Evolutionary conservation across 1,140 invertebrate genomes (phyloP).

Genomic region (Drosophila quadrilineata): DNA sequence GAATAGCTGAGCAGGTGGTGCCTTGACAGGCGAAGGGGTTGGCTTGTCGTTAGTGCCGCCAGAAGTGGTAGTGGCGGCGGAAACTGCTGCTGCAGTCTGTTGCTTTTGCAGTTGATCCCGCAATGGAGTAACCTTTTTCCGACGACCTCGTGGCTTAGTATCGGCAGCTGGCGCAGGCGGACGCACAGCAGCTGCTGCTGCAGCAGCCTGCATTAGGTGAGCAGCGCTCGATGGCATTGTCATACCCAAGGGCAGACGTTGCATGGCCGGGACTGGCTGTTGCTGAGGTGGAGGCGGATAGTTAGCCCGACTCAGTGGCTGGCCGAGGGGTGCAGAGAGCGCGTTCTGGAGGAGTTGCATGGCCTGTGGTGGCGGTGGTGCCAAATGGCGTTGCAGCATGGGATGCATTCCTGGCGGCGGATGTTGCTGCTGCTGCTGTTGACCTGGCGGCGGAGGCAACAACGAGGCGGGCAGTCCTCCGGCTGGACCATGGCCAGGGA

Average conservation of each 20-base stretch:
- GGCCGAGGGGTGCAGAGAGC: constrained; percentile 63
- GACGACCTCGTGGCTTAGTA: constrained; percentile 62
- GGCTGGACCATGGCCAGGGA: constrained; percentile 50
- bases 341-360: constrained; percentile 75
- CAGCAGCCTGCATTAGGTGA: constrained; percentile 58
- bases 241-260: constrained; percentile 53
- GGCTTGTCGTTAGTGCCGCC: constrained; percentile 37
- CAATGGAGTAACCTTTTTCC: constrained; percentile 76
- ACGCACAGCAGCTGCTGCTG: constrained; percentile 40
- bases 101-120: constrained; percentile 71
- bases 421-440: constrained; percentile 5
- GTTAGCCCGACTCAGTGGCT: constrained; percentile 54
- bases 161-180: constrained; percentile 35
- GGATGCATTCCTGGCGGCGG: constrained; percentile 53
- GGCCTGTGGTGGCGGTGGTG: constrained; percentile 50
- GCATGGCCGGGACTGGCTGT: constrained; percentile 31
- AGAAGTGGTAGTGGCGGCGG: constrained; percentile 49
- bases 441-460: constrained; percentile 42
- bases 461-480: constrained; percentile 35
- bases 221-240: constrained; percentile 57
- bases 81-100: constrained; percentile 74
- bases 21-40: constrained; percentile 22
- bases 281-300: constrained; percentile 33
- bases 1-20: constrained; percentile 75
- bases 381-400: constrained; percentile 58